Base-by-base conservation (phyloP, 2,888 invertebrate genomes). In the Drosophila basisetae region DNA sequence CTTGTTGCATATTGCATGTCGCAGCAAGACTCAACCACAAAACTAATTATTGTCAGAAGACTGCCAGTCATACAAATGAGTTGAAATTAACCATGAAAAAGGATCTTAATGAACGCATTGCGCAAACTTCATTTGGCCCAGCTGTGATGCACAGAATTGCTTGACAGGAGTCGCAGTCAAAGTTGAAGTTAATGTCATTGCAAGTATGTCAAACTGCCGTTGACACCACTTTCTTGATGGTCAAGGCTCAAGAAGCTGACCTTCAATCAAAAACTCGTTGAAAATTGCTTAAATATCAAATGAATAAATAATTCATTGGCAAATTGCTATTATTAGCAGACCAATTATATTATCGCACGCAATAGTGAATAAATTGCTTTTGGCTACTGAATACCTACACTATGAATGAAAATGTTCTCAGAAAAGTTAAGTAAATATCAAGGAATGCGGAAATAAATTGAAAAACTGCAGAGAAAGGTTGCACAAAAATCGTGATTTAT, bases 1-100 rank as follows among this genome's bases (percentile, higher is more conserved):
- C 66, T 60, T 66, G 77, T 74, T 66, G 75, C 79, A 53, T 35
- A 28, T 43, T 54, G 25, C 65, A 47, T 43, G 31, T 18, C 43
- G 35, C 16, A 56, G 18, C 30, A 52, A 22, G 37, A 35, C 16
- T 49, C 53, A 47, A 28, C 22, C 54, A 52, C 60, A 67, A 68
- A 81, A 63, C 69, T 70, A 84, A 84, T 87, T 87, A 76, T n/a
- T 22, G 9, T 35, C 33, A 11, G 22, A n/a, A 41, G 25, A 55
- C 63, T 64, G 64, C 35, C 49, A 65, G 66, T 61, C 69, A 84
- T 76, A 83, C 68, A 88, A 83, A 84, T 84, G 54, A 78, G 84
- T 68, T 81, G 49, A 49, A 87, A 84, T 68, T 84, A 49, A n/a
- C 33, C 30, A 25, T 3, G 39, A 47, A 64, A 60, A 64, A 58